Conservation (phyloP, 2,113 vertebrate species). For the Mionectes macconnelli region DNA sequence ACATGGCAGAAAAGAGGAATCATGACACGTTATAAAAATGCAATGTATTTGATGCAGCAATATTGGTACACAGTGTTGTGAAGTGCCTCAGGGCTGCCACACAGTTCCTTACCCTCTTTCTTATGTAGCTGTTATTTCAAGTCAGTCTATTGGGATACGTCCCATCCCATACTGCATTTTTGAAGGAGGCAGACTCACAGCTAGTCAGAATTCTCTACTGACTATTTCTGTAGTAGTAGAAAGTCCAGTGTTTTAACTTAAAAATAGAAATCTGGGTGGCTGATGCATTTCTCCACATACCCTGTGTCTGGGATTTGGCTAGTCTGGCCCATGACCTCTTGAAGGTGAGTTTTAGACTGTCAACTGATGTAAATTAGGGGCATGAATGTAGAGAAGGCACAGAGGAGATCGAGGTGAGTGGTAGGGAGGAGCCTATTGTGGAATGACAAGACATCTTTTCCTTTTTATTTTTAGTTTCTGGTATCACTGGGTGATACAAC, state of each 20-base stretch:
- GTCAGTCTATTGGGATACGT: background rate
- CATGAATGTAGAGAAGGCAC: background rate
- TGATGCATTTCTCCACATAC: background rate
- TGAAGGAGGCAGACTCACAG: background rate
- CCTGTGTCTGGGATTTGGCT: background rate
- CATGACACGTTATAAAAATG: background rate
- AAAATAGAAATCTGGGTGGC: background rate
- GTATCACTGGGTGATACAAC: background rate
- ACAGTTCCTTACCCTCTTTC: background rate
- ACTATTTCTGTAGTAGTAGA: background rate
- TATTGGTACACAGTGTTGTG: background rate
- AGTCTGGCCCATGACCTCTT: background rate
- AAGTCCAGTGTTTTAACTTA: background rate
- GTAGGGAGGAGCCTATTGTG: background rate
- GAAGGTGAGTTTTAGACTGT: background rate
- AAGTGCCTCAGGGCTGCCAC: background rate
- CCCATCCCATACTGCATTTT: background rate
- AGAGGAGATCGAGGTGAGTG: background rate
- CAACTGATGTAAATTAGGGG: background rate
- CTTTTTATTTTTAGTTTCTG: background rate
- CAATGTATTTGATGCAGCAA: background rate
- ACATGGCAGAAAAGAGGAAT: background rate
- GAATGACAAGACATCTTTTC: background rate
- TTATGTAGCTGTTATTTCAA: slow-evolving; percentile 19
- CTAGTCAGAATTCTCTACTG: background rate